Conservation (phyloP, 30 jellyfish, hydroid and myxozoan genomes). For the Pseudorhiza aurosa region DNA sequence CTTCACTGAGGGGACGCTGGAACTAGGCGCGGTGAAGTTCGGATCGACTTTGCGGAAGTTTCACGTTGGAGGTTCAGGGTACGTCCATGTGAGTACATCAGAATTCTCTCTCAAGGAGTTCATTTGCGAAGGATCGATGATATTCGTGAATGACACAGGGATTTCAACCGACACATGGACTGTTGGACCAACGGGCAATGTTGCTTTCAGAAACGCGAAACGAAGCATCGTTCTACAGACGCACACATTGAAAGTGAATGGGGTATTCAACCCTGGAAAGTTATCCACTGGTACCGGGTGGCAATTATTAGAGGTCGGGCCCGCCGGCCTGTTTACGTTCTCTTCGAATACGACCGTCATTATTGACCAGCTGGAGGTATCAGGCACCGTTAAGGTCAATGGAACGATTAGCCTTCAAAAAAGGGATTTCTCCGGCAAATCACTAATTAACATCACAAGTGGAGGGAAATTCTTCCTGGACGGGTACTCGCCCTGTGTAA, state of each 20-base stretch:
- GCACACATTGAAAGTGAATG: conserved; percentile 41
- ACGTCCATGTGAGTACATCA: conserved; percentile 11
- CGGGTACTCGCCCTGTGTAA: conserved; percentile 35
- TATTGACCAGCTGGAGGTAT: conserved; percentile 18
- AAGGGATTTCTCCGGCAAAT: conserved; percentile 55
- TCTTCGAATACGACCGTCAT: conserved; percentile 33
- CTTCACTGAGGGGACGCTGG: conserved; percentile 2
- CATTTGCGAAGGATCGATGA: conserved; percentile 35
- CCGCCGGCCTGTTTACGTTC: conserved; percentile 33
- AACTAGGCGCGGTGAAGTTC: conserved; percentile 19
- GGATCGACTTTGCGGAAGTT: conserved; percentile 14
- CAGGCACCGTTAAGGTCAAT: conserved; percentile 29
- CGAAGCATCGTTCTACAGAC: conserved; percentile 10
- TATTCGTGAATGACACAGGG: neutral
- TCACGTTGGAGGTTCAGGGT: conserved; percentile 22
- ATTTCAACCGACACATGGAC: conserved; percentile 18
- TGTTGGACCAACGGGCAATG: conserved; percentile 43
- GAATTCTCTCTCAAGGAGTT: conserved; percentile 1
- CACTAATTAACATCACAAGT: conserved; percentile 19
- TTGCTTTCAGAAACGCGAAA: conserved; percentile 17
- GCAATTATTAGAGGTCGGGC: conserved; percentile 46
- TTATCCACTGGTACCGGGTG: conserved; percentile 55
- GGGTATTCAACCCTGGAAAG: conserved; percentile 38
- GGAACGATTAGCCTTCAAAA: conserved; percentile 37
- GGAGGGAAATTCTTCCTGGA: conserved; percentile 58